Evolutionary conservation across 2,888 invertebrate species (phyloP).

Genomic region (Machimus atricapillus): DNA sequence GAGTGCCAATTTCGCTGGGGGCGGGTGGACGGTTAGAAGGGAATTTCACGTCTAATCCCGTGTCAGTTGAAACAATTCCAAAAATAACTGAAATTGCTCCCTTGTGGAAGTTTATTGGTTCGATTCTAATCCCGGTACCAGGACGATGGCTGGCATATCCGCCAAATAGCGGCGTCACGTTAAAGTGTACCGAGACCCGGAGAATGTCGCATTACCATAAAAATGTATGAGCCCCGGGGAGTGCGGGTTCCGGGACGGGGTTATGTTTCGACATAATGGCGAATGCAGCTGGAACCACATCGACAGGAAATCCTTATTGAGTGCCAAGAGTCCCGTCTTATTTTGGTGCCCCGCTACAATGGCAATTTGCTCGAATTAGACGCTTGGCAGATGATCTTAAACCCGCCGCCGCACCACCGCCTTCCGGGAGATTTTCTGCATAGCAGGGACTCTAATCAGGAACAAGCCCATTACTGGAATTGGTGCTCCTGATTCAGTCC

Average conservation of each 20-base stretch:
- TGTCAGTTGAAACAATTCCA: conserved; percentile 43
- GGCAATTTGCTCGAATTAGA: conserved; percentile 30
- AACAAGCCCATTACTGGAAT: not conserved
- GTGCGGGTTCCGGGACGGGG: not conserved
- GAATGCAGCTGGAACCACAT: conserved; percentile 22
- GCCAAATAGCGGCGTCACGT: conserved; percentile 33
- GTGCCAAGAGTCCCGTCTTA: conserved; percentile 23
- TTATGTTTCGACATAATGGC: conserved; percentile 18
- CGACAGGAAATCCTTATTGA: conserved; percentile 33
- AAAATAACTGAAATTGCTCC: conserved; percentile 40
- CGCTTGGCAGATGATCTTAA: conserved; percentile 16
- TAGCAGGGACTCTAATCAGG: not conserved
- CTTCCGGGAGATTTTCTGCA: not conserved
- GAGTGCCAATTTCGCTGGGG: not conserved
- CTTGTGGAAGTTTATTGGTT: conserved; percentile 41
- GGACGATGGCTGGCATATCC: conserved; percentile 14
- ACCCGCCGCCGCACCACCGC: not conserved
- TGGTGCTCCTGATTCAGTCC: not conserved
- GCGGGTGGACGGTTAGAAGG: not conserved
- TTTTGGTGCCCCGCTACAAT: not conserved
- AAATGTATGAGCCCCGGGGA: conserved; percentile 13
- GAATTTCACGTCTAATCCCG: conserved; percentile 42
- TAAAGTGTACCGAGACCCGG: conserved; percentile 23
- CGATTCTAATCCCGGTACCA: conserved; percentile 37
- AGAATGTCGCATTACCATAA: conserved; percentile 40